Percentiles rank a stretch among this genome's conserved stretches.
These are phyloP conservation scores for Euschistus heros DNA, from an alignment of 1,140 invertebrate species.

Conservation along the genomic window DNA sequence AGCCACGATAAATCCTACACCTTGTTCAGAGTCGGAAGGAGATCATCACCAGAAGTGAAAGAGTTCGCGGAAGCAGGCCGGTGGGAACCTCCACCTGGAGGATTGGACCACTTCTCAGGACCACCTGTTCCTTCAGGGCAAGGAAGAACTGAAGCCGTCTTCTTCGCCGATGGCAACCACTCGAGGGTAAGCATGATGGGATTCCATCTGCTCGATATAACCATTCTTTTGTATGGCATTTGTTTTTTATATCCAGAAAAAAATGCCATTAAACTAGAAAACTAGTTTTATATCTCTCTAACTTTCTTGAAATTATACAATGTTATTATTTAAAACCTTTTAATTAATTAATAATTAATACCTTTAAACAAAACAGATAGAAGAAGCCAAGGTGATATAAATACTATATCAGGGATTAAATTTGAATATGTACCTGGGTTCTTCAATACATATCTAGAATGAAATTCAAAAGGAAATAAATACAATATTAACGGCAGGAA, in stretches of 20 bases:
- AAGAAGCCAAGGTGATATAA: too few relatives aligned
- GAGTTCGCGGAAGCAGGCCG: constrained; percentile 73
- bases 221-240: not conserved
- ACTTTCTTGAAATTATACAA: too few relatives aligned
- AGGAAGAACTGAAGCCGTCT: constrained; percentile 65
- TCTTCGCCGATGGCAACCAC: constrained; percentile 85
- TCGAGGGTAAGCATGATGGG: constrained; percentile 58
- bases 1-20: constrained; percentile 70
- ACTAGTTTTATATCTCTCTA: too few relatives aligned
- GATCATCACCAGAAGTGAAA: constrained; percentile 60
- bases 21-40: constrained; percentile 66
- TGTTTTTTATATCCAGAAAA: not conserved
- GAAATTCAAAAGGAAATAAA: too few relatives aligned
- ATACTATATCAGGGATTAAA: too few relatives aligned
- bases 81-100: constrained; percentile 47
- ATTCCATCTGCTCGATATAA: not conserved
- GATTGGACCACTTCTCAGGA: constrained; percentile 71
- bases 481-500: too few relatives aligned
- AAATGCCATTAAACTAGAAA: too few relatives aligned
- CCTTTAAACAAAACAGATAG: too few relatives aligned
- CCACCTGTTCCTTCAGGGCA: constrained; percentile 63
- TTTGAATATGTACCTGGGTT: too few relatives aligned
- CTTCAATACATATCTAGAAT: too few relatives aligned
- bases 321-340: too few relatives aligned
- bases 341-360: too few relatives aligned